Conservation (phyloP, 64 coral and sea anemone genomes). For the Porites australiensis region DNA sequence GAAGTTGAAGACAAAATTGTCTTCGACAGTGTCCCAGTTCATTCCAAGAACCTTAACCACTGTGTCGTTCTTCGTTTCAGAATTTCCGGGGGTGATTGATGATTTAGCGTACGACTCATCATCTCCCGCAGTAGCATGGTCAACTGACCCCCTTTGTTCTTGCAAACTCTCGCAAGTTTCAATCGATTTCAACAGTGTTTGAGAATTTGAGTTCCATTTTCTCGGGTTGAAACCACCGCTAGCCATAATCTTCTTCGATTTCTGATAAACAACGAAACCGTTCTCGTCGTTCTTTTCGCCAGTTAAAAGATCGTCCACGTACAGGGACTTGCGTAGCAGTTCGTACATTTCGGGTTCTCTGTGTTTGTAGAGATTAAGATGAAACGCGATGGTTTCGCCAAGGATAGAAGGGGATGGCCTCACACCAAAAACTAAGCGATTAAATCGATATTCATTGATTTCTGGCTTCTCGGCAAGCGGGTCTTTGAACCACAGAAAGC, state of each 20-base stretch:
- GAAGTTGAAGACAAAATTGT: constrained; percentile 57
- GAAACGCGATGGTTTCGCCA: constrained; percentile 14
- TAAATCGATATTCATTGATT: constrained; percentile 40
- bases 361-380: not conserved
- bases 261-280: not conserved
- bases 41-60: not conserved
- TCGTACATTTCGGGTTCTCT: not conserved
- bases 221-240: constrained; percentile 59
- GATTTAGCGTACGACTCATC: constrained; percentile 66
- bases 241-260: constrained; percentile 36
- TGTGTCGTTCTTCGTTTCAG: not conserved
- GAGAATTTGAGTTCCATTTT: constrained; percentile 27
- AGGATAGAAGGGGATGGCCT: constrained; percentile 14
- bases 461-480: not conserved
- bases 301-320: constrained; percentile 31
- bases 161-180: not conserved
- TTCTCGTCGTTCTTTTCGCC: not conserved
- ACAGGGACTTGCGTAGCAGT: constrained; percentile 4
- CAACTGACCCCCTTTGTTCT: not conserved
- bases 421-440: constrained; percentile 54
- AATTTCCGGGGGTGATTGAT: not conserved
- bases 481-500: constrained; percentile 32
- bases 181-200: not conserved
- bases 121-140: not conserved
- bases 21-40: constrained; percentile 44